Base-by-base conservation (phyloP, 2,113 vertebrate genomes). In the Agapornis roseicollis region DNA sequence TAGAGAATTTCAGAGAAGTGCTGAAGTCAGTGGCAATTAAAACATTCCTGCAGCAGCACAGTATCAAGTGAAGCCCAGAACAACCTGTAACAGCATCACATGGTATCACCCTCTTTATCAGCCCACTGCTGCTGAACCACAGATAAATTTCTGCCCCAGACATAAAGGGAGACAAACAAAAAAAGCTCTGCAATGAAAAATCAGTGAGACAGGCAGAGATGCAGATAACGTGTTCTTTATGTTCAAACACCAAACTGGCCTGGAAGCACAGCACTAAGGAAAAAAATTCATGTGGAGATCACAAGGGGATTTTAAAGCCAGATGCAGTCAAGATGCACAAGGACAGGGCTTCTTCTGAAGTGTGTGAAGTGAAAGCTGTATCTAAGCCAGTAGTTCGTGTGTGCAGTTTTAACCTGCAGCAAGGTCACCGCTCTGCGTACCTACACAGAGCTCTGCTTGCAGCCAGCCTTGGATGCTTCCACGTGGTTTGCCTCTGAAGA, bases 21-120 rank as follows among this genome's bases (percentile, higher is more conserved):
- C 93, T 95, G 69, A 46, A 96, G 92, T 95, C 88, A 77, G 90
- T 56, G 46, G 73, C 91, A 96, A 97, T 96, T 95, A 82, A 91
- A 97, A 96, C 96, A 91, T 73, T 95, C 89, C 96, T 93, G 61
- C 84, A 92, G 71, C n/a, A 96, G 78, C 77, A 97, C 53, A 71
- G 52, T 65, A 79, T 76, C 89, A 94, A 80, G 78, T 80, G 73
- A 84, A 97, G 58, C 78, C 65, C 70, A 95, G 91, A 97, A 96
- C 68, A 89, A 96, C 56, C 84, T 77, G 66, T 60, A 91, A 82
- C 6, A 96, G 58, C 28, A 94, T 78, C 83, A 85, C 50, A 77
- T 24, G 0, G 37, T 82, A 90, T 65, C 76, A 63, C 84, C 70
- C 76, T 81, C 77, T 92, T 95, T 94, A 93, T 88, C 91, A 89